phyloP scores from a whole-genome alignment of 2,113 vertebrate species.

The Stercorarius parasiticus region DNA sequence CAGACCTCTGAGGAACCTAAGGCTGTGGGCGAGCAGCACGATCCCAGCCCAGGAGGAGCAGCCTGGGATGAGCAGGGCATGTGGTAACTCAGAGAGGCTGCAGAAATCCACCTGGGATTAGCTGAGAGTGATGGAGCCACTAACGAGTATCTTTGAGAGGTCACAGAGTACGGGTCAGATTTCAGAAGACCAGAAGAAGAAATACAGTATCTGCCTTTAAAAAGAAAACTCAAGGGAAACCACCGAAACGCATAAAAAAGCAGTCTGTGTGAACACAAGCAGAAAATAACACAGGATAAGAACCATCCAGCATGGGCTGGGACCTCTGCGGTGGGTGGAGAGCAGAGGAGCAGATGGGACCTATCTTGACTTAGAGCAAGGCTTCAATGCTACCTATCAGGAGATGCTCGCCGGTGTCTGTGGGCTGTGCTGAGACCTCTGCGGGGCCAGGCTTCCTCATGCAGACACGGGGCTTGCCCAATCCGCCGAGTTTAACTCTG shows the following conservation, averaged over 20 bases:
- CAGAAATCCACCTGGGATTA: background rate
- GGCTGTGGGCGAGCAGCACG: background rate
- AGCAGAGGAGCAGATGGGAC: background rate
- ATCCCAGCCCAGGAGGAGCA: background rate
- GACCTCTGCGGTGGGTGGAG: background rate
- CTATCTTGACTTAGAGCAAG: background rate
- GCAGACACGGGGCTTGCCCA: background rate
- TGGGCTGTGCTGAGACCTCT: background rate
- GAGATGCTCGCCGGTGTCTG: accelerated
- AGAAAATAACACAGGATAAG: background rate
- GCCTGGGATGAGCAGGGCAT: background rate
- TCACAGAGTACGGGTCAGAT: background rate
- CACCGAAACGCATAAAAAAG: background rate
- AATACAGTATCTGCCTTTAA: background rate
- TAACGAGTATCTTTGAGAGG: background rate
- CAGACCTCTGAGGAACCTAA: background rate
- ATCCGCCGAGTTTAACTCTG: background rate
- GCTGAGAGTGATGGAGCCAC: background rate
- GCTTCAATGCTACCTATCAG: background rate
- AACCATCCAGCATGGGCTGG: background rate
- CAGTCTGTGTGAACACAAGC: accelerated
- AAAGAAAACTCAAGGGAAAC: background rate
- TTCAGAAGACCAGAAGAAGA: background rate
- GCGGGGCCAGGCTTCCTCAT: background rate
- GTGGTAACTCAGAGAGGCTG: background rate